Base-by-base conservation (phyloP, 2,888 invertebrate genomes). In the Andricus curvator region DNA sequence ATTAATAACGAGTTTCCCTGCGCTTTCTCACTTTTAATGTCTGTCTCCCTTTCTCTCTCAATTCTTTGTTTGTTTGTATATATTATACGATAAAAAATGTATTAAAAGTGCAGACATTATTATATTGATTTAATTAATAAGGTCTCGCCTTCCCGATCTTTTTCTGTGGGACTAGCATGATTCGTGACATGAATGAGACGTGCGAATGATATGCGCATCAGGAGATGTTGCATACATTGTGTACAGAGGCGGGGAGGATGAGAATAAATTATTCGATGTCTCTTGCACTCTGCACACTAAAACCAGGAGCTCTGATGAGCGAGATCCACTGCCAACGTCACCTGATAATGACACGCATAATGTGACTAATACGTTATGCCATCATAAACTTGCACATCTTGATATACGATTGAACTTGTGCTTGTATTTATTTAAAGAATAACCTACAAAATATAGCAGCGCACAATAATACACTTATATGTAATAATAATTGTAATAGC, bases 241-340 rank as follows among this genome's bases (percentile, higher is more conserved):
- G 51, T 78, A 56, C 78, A 80, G 81, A 60, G 80, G 83, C 74
- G n/a, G 74, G 17, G 33, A 51, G 51, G 33, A 13, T 48, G 51
- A 84, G 83, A 89, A 92, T 92, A 90, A 92, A 92, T 92, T 91
- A 92, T 91, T 91, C 87, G 89, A 90, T 90, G 89, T 91, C 91
- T 89, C 89, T 82, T 89, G 87, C 90, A 90, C 89, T 51, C 81
- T 68, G 78, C 79, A 77, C 78, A 78, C 80, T 74, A 74, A 74
- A 74, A 51, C 29, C 51, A 20, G 33, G 56, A 48, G 51, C 8
- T 33, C 51, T 74, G 74, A 51, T 33, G 74, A 29, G n/a, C 33
- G n/a, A 51, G 29, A 74, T 74, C 56, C 51, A 29, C 33, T 74
- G 74, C 25, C 74, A 74, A 33, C 74, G 56, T 56, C 74, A 74